Evolutionary conservation across 2,888 invertebrate genomes (phyloP).

Genomic region (Spicauda simplicius): DNA sequence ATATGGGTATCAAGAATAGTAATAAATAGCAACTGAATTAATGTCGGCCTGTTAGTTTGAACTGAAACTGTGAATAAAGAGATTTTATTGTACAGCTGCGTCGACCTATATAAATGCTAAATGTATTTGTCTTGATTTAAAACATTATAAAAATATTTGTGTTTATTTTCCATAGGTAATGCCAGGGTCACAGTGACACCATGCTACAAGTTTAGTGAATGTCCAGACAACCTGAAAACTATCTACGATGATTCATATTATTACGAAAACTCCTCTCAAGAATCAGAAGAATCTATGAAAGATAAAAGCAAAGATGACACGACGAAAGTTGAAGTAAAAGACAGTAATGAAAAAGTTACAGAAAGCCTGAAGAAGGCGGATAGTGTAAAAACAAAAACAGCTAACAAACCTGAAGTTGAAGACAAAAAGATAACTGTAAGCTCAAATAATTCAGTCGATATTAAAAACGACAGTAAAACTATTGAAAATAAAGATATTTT

Average conservation of each 20-base stretch:
- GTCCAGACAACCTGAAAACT: conserved; percentile 59
- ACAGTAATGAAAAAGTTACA: conserved; percentile 16
- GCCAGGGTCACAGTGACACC: conserved; percentile 59
- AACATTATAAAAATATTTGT: neutral
- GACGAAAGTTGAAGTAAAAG: conserved; percentile 21
- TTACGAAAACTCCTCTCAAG: conserved; percentile 15
- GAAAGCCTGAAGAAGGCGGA: neutral
- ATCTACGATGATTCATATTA: conserved; percentile 44
- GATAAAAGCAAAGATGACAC: conserved; percentile 23
- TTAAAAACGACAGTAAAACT: neutral
- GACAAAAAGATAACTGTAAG: neutral
- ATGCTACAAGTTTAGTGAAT: conserved; percentile 60
- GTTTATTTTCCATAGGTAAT: conserved; percentile 51
- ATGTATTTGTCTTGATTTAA: no score
- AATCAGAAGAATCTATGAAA: neutral
- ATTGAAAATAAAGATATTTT: neutral
- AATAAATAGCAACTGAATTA: no score
- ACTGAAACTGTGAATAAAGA: no score
- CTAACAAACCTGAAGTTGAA: neutral
- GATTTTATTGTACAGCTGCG: no score
- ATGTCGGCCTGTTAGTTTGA: no score
- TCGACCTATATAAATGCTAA: no score
- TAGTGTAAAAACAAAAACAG: neutral
- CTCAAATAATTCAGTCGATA: neutral
- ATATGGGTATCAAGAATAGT: no score